phyloP scores from a whole-genome alignment of 2,113 vertebrate genomes.

The Donacobius atricapilla region DNA sequence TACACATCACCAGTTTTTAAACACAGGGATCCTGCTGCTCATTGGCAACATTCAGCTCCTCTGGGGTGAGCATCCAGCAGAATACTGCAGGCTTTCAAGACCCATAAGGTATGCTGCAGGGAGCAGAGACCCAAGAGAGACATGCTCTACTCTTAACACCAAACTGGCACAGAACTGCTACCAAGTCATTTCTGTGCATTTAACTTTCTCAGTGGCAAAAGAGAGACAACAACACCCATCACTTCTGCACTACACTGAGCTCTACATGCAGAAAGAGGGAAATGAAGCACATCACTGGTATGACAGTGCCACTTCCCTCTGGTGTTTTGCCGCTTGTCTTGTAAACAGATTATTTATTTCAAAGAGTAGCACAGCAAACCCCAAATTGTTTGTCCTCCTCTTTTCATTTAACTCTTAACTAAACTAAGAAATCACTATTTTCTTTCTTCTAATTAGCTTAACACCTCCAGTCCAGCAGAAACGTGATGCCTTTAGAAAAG shows the following conservation, averaged over 20 bases:
- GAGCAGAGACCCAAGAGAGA: not conserved
- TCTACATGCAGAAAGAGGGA: not conserved
- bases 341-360: not conserved
- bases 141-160: not conserved
- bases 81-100: not conserved
- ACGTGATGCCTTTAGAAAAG: not conserved
- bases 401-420: not conserved
- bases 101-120: not conserved
- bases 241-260: not conserved
- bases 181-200: not conserved
- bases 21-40: not conserved
- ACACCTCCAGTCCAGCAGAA: not conserved
- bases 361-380: not conserved
- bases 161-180: not conserved
- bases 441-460: not conserved
- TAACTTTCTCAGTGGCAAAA: not conserved
- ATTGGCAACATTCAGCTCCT: not conserved
- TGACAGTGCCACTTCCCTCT: not conserved
- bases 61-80: not conserved
- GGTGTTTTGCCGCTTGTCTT: not conserved
- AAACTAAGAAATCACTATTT: not conserved
- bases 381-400: not conserved
- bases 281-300: not conserved
- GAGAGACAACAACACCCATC: not conserved
- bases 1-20: not conserved